Base-by-base conservation (phyloP, 2,888 invertebrate species). In the Chesias legatella region DNA sequence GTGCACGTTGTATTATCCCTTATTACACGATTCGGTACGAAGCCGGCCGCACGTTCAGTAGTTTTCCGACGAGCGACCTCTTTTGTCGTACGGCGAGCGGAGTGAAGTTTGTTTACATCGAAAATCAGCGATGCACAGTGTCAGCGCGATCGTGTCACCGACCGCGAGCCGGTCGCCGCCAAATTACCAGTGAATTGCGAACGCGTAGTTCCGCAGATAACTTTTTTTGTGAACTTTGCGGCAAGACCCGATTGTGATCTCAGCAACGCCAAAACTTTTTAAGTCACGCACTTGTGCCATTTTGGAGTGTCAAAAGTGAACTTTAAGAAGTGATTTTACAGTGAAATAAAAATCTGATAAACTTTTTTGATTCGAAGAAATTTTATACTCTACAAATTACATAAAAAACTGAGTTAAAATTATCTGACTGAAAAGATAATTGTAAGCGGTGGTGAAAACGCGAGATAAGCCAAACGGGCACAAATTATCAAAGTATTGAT, bases 1-100 rank as follows among this genome's bases (percentile, higher is more conserved):
- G 86, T 85, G 82, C 85, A 80, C 84, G 75, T 74, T 79, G 84
- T 80, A 78, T 85, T 84, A 84, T 84, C 84, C 84, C 78, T 78
- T 79, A 88, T 86, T 86, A 86, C 84, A 83, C 79, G 81, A 82
- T 74, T 73, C 70, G 84, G 83, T 77, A 75, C 78, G 79, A 75
- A 61, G 73, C 74, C 60, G 75, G 79, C 71, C 79, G 83, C 84
- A 86, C 85, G 86, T 79, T 71, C 81, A 77, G 59, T 73, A 77
- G 79, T 78, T 59, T 79, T 75, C 79, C 56, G 65, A 57, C 73
- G 13, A 47, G 77, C 68, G 76, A 80, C 79, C 76, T 78, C 79
- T 76, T 79, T 79, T 79, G 78, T 73, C 67, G 72, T 53, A 73
- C 77, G 80, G 73, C 76, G 74, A 73, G 76, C 75, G 71, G 70